Percentiles rank a stretch among this genome's conserved stretches.
These are phyloP conservation scores for Lissocephala sabroskyi DNA, from an alignment of 2,888 invertebrate genomes.

Conservation along the genomic window DNA sequence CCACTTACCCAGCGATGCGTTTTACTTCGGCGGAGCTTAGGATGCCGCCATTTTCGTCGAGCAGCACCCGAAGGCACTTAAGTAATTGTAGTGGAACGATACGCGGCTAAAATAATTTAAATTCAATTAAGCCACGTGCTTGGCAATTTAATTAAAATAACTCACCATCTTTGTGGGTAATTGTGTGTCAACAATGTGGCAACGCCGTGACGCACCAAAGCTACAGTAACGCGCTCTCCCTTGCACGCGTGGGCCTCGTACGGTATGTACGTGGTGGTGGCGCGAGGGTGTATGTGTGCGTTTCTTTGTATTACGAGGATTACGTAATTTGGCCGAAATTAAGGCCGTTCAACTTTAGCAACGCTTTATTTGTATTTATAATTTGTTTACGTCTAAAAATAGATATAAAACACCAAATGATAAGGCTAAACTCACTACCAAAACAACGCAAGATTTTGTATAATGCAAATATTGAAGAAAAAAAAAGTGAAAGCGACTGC, in stretches of 20 bases:
- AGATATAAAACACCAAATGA: conserved; percentile 33
- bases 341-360: conserved; percentile 21
- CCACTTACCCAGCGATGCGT: conserved; percentile 85
- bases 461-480: too few relatives aligned
- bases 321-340: conserved; percentile 41
- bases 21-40: conserved; percentile 90
- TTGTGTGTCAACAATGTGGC: conserved; percentile 26
- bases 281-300: too few relatives aligned
- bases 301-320: conserved; percentile 17
- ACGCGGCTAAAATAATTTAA: conserved; percentile 81
- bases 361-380: conserved; percentile 14
- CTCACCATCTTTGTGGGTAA: conserved; percentile 36
- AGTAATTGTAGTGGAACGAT: conserved; percentile 92
- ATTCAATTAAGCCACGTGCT: not conserved
- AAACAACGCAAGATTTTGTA: too few relatives aligned
- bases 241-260: too few relatives aligned
- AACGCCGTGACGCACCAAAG: conserved; percentile 30
- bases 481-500: not conserved
- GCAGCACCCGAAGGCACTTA: conserved; percentile 88
- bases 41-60: conserved; percentile 89
- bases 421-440: too few relatives aligned
- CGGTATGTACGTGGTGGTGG: too few relatives aligned
- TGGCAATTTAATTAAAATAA: too few relatives aligned
- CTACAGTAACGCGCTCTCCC: too few relatives aligned
- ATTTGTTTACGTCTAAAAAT: conserved; percentile 33